Base-by-base conservation (phyloP, 64 coral and sea anemone genomes). In the Trachythela sp. region DNA sequence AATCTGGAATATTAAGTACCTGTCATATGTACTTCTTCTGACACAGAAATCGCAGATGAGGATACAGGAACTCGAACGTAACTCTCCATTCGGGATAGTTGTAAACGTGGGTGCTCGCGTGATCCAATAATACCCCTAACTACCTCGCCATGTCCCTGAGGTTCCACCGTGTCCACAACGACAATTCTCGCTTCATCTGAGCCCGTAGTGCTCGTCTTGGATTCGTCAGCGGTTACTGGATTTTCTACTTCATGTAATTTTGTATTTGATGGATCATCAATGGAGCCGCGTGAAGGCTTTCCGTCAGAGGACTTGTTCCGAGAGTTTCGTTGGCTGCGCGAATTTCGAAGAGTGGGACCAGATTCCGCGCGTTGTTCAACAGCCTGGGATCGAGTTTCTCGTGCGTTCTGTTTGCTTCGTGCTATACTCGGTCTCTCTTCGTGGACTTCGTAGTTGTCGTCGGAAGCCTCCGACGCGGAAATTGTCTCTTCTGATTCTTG, bases 391-490 rank as follows among this genome's bases (percentile, higher is more conserved):
- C 75, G 75, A 37, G 75, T 80, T 36, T 80, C 75, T 80, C 75
- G 30, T 15, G 37, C 20, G 20, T 39, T 80, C 37, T 35, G 75
- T 39, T 80, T 80, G 10, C 30, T 39, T 2, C 37, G 31, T 80
- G 34, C 18, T 9, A 39, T 39, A 80, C 75, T 80, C 18, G 75
- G 75, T 36, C 33, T 10, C 37, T 80, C 37, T 14, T 80, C 75
- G 1, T 2, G n/a, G 15, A 80, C 15, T 15, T 80, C 75, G 37
- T 80, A 80, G 33, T 2, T 30, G 30, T 80, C 75, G 30, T 80
- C 75, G 30, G 75, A 72, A 80, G 75, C 75, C 75, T 80, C 75
- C 37, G 75, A 80, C 75, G 75, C 75, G 7, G 75, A 80, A 34
- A 80, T 80, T 10, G 75, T 80, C 35, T 80, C 75, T 38, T 80